These are phyloP conservation scores for Sylvilagus floridanus DNA, from an alignment of 2,797 vertebrate genomes.

Conservation along the genomic window DNA sequence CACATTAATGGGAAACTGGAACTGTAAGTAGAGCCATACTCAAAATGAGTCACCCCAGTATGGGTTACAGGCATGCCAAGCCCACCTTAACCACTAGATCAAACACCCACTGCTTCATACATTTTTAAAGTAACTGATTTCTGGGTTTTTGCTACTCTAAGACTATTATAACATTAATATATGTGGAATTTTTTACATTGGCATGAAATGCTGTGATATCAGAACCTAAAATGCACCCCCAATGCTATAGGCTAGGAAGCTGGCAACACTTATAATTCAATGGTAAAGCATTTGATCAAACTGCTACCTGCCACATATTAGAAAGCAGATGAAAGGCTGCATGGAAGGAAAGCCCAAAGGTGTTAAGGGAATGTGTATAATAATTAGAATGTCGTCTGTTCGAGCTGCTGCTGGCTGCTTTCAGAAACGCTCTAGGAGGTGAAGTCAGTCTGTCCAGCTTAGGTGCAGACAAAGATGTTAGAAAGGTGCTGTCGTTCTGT, in stretches of 20 bases:
- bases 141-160: background rate
- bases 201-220: background rate
- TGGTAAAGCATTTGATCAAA: slow-evolving; percentile 23
- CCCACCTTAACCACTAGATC: too few species aligned
- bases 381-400: background rate
- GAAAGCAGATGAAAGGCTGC: background rate
- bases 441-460: background rate
- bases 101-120: too few species aligned
- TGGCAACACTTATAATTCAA: background rate
- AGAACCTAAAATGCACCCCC: background rate
- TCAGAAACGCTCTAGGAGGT: background rate
- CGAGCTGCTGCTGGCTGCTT: slow-evolving; percentile 43
- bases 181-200: background rate
- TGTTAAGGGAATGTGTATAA: background rate
- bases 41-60: too few species aligned
- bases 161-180: background rate
- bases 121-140: background rate
- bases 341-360: background rate
- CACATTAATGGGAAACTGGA: too few species aligned
- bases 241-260: background rate
- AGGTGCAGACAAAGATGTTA: slow-evolving; percentile 11
- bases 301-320: background rate
- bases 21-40: too few species aligned
- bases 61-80: too few species aligned
- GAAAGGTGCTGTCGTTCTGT: background rate